Percentiles rank a stretch among this genome's conserved stretches.
Conservation (phyloP, 2,888 invertebrate genomes). For the Anorthoa munda region DNA sequence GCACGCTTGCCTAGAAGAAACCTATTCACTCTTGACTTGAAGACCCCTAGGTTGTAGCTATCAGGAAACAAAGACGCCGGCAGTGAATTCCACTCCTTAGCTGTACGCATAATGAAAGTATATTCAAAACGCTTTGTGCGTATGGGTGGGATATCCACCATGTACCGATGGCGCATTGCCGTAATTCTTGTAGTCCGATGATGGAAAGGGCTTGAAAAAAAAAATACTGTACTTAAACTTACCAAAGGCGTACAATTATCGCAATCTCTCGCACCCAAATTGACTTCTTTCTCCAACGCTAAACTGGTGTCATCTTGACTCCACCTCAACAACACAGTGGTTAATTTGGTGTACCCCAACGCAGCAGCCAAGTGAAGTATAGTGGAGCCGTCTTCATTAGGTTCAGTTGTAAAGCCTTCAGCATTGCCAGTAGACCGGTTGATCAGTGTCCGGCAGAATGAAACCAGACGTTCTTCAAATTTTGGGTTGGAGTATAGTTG, state of each 20-base stretch:
- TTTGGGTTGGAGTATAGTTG: slow-evolving; percentile 93
- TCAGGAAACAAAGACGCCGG: too few species aligned
- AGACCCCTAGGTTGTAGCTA: too few species aligned
- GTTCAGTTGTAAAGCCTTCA: slow-evolving; percentile 91
- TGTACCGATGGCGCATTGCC: too few species aligned
- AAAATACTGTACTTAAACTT: slow-evolving; percentile 69
- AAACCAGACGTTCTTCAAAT: slow-evolving; percentile 96
- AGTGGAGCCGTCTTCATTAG: slow-evolving; percentile 91
- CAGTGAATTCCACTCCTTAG: too few species aligned
- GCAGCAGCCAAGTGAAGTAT: slow-evolving; percentile 97
- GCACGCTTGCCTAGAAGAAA: too few species aligned
- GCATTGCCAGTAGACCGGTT: slow-evolving; percentile 84
- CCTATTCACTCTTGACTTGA: too few species aligned
- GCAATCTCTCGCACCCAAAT: slow-evolving; percentile 96
- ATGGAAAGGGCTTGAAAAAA: too few species aligned
- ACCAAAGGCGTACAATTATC: slow-evolving; percentile 98
- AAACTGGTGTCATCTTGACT: slow-evolving; percentile 96
- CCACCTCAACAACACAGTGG: slow-evolving; percentile 96
- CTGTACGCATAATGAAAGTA: too few species aligned
- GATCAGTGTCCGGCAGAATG: slow-evolving; percentile 95
- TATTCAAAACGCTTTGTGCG: too few species aligned
- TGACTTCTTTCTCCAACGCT: slow-evolving; percentile 97
- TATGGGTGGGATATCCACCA: too few species aligned
- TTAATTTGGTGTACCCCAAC: slow-evolving; percentile 96
- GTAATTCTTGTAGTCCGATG: too few species aligned